Conservation (phyloP, 2,113 vertebrate genomes). For the Amblyornis subalaris region DNA sequence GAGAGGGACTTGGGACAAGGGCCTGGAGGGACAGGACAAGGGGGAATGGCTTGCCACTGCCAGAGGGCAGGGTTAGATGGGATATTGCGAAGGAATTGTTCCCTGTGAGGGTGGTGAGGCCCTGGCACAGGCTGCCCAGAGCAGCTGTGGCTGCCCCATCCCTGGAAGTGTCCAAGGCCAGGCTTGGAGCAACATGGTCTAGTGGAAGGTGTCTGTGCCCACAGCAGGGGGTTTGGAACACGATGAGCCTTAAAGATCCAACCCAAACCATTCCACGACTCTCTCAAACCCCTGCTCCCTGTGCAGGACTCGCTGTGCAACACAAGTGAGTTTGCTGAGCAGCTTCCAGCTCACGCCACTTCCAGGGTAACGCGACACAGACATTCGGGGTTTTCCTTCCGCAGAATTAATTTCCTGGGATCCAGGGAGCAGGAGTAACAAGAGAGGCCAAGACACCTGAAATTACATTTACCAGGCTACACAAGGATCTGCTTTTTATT, state of each 20-base stretch:
- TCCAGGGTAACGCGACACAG: rapidly evolving
- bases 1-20: not conserved
- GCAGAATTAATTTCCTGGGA: not conserved
- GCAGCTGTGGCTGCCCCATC: not conserved
- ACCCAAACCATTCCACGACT: too few relatives aligned
- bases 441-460: not conserved
- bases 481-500: not conserved
- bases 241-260: not conserved
- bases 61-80: not conserved
- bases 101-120: rapidly evolving
- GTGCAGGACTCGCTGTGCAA: not conserved
- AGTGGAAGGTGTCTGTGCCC: not conserved
- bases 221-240: not conserved
- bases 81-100: not conserved
- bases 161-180: not conserved
- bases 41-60: not conserved
- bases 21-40: not conserved
- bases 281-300: not conserved
- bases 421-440: not conserved
- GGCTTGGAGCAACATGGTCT: not conserved
- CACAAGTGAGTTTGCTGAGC: not conserved
- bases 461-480: not conserved
- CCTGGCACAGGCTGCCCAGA: not conserved
- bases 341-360: not conserved
- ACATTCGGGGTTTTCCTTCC: not conserved